Conservation (phyloP, 2,888 invertebrate species). For the Arctia plantaginis region DNA sequence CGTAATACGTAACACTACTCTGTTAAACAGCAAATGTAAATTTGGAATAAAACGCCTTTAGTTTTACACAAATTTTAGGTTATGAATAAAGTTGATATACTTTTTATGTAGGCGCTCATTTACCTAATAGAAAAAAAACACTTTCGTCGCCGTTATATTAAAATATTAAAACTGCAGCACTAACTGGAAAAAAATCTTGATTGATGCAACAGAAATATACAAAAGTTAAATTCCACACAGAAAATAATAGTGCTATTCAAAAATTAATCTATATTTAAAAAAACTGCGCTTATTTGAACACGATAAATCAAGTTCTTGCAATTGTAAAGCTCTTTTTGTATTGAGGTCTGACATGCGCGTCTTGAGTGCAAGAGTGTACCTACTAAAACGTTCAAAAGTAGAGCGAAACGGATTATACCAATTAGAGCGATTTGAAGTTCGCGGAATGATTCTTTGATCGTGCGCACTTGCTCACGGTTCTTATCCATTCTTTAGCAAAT, state of each 20-base stretch:
- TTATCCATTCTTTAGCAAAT: constrained; percentile 53
- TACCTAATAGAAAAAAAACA: background rate
- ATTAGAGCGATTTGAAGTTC: constrained; percentile 76
- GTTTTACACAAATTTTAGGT: background rate
- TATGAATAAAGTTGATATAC: constrained; percentile 13
- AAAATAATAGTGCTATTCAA: background rate
- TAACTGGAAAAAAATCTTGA: background rate
- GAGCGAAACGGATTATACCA: constrained; percentile 74
- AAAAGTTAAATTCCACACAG: background rate
- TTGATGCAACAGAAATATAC: background rate
- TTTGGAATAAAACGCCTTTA: constrained; percentile 5
- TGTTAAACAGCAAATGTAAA: background rate
- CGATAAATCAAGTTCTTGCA: constrained; percentile 15
- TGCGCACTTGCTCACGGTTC: constrained; percentile 47
- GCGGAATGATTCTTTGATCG: constrained; percentile 69
- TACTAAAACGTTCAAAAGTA: constrained; percentile 51
- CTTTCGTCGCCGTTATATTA: background rate
- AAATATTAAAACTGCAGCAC: background rate
- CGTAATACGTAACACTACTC: background rate
- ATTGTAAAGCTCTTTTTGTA: constrained; percentile 31
- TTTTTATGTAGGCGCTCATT: constrained; percentile 24
- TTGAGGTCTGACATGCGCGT: constrained; percentile 44
- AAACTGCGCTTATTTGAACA: background rate
- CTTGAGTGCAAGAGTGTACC: constrained; percentile 55
- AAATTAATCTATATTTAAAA: background rate